phyloP scores from a whole-genome alignment of 1,140 invertebrate species.

The Eubasilissa regina region DNA sequence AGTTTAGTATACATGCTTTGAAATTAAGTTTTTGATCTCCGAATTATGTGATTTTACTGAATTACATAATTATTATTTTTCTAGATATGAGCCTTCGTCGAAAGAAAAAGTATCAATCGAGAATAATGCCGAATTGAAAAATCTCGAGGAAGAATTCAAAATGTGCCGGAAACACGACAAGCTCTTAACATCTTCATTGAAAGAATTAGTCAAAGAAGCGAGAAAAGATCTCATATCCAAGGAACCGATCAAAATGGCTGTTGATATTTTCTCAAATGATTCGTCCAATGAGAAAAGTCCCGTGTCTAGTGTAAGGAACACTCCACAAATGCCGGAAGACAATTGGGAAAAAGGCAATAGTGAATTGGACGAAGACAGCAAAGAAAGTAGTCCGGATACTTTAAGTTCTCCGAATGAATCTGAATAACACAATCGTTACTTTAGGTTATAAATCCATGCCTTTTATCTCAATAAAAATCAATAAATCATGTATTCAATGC shows the following conservation, averaged over 20 bases:
- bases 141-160: constrained; percentile 43
- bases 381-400: constrained; percentile 13
- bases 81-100: constrained; percentile 18
- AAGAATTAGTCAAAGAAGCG: constrained; percentile 57
- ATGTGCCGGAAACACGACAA: constrained; percentile 50
- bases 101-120: constrained; percentile 34
- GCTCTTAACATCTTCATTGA: constrained; percentile 51
- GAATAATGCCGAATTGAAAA: constrained; percentile 40
- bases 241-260: constrained; percentile 58
- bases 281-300: constrained; percentile 40
- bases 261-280: constrained; percentile 57
- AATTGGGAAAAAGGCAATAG: constrained; percentile 53
- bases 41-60: not conserved
- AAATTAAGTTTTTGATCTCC: too few relatives aligned
- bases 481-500: too few relatives aligned
- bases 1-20: too few relatives aligned
- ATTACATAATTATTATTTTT: not conserved
- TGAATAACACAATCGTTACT: constrained; percentile 8
- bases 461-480: too few relatives aligned
- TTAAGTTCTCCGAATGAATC: not conserved
- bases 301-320: constrained; percentile 17
- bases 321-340: constrained; percentile 7
- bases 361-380: constrained; percentile 35
- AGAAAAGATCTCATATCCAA: constrained; percentile 54
- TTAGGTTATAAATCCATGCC: not conserved